Evolutionary conservation across 1,140 invertebrate genomes (phyloP).

Genomic region (Drosophila sechellia): DNA sequence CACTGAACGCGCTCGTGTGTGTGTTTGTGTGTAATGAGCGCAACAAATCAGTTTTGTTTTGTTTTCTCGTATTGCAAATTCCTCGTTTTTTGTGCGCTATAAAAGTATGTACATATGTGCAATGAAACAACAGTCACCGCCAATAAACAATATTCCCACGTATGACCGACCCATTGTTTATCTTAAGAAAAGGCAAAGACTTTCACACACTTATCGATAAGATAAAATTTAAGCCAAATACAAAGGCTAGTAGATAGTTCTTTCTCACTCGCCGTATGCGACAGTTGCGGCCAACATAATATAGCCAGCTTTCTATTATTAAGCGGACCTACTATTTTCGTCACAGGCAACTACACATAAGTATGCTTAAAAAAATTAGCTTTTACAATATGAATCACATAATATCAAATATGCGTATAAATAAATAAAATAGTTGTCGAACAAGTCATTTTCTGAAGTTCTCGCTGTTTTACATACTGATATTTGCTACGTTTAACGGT

Average conservation of each 20-base stretch:
- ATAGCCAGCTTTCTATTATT: background rate
- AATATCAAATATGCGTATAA: background rate
- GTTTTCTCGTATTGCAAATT: constrained; percentile 49
- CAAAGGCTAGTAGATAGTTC: constrained; percentile 6
- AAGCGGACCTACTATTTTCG: background rate
- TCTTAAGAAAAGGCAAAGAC: constrained; percentile 38
- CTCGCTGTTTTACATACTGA: too few relatives aligned
- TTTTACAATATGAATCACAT: too few relatives aligned
- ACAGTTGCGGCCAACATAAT: background rate
- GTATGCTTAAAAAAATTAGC: background rate
- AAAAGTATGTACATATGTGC: background rate
- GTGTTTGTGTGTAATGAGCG: constrained; percentile 40
- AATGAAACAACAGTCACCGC: constrained; percentile 21
- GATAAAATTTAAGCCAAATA: constrained; percentile 37
- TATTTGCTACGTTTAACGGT: background rate
- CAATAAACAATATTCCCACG: constrained; percentile 2
- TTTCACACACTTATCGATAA: constrained; percentile 49
- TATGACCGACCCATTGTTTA: constrained; percentile 39
- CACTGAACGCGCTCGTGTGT: background rate
- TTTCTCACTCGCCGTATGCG: background rate
- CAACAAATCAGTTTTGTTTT: constrained; percentile 57
- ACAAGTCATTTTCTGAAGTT: background rate
- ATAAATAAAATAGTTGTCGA: background rate
- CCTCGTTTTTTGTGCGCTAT: constrained; percentile 30
- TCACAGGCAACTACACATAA: background rate